Base-by-base conservation (phyloP, 2,797 vertebrate genomes). In the Rhynchotus rufescens region DNA sequence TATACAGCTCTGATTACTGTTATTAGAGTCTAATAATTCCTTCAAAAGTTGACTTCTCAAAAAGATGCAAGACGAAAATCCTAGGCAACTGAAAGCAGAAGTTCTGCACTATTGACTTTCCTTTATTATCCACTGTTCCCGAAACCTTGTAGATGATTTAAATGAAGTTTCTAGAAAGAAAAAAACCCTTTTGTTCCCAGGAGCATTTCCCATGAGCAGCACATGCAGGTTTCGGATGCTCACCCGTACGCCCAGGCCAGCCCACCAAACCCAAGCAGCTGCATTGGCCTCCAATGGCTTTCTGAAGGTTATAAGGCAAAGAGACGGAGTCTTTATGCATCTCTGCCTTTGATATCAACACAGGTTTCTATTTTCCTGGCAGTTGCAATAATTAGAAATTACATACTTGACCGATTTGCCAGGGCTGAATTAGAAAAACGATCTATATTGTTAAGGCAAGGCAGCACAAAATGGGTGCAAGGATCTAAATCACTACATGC, bases 361-460 rank as follows among this genome's bases (percentile, higher is more conserved):
- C 44, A 40, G 49, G 60, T 62, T 81, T 68, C 65, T 40, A 34
- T 81, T 84, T 67, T 44, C 36, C 51, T 32, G 36, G 74, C 78
- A 68, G 65, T 9, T 64, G 64, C 8, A 80, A 64, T 73, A 78
- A 84, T 92, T 61, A 75, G 65, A 75, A 94, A 93, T 87, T 13
- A 67, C 51, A 80, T 54, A 90, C 82, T 75, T 69, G 38, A 64
- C 79, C 86, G 65, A 73, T 83, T 51, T 84, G 52, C 54, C 26
- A 90, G 66, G 74, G 65, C 73, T 40, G 38, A 73, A 19, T 44
- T 28, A 49, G 76, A 19, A 59, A 26, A 87, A 80, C 8, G 21
- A 66, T 15, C 34, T 0, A 4, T 10, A 34, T 34, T 62, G 74
- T 28, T 42, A 42, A 16, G 65, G 59, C 67, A 61, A 65, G 77